Evolutionary conservation across 2,888 invertebrate species (phyloP), one percentile per base, ranked within the genome.

Genomic region (Leptinotarsa rubiginosa): DNA sequence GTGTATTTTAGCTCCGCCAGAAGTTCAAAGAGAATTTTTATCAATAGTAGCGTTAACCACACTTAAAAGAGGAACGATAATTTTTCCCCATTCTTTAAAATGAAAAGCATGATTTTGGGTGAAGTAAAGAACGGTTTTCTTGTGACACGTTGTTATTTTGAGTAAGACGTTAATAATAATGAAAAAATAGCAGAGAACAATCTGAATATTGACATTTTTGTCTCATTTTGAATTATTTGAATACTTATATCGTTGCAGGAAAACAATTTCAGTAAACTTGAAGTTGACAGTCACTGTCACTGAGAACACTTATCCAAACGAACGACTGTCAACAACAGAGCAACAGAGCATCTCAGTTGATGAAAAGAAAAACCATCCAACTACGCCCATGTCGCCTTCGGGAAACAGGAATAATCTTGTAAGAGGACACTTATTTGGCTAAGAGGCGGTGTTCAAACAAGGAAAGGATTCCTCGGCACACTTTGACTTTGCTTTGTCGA

Each of bases 401-500:
- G 54, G 18, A 18, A 54, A 18, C 41, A 31, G 41, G 20, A 54
- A 56, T 20, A 47, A 54, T 68, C 56, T 54, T 22, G 54, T 68
- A 56, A 68, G 41, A 41, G 54, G 54, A 52, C 41, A 25, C 68
- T 68, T 20, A 68, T 54, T 68, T 47, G 31, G 52, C n/a, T 52
- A 41, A 31, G 54, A 31, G 12, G 20, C 10, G 68, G 41, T 25
- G 68, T 56, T 68, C 68, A 54, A 68, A 54, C 54, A 68, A 31
- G 68, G 18, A 68, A 54, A 50, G 54, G 68, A 41, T 54, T 68
- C 54, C 52, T 41, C 15, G 18, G 56, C 41, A 54, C 54, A 52
- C 68, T 68, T 56, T 31, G 25, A 13, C 47, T 54, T 68, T 68
- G 41, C 54, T 68, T 54, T 68, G 68, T 31, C 22, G 18, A 50